phyloP scores from a whole-genome alignment of 1,140 invertebrate genomes.

The Plodia interpunctella region DNA sequence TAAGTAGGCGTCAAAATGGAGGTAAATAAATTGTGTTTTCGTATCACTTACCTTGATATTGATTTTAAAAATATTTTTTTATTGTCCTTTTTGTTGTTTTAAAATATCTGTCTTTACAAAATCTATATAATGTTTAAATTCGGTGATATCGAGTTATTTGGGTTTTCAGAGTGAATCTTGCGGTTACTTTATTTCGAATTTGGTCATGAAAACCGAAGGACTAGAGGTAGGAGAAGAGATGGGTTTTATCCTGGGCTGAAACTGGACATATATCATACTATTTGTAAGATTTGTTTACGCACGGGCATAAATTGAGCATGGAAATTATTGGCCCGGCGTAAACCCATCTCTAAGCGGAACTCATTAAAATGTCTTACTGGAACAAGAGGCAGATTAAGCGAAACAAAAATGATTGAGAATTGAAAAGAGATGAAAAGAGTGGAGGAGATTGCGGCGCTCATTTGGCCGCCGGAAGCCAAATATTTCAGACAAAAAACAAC shows the following conservation, averaged over 20 bases:
- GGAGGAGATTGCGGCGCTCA: conserved; percentile 33
- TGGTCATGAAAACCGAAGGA: too few species aligned
- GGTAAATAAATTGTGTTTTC: conserved; percentile 7
- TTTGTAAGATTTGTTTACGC: too few species aligned
- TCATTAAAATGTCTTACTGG: conserved; percentile 15
- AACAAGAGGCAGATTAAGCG: conserved; percentile 9
- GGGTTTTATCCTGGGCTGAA: too few species aligned
- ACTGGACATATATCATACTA: too few species aligned
- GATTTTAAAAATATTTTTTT: conserved; percentile 11
- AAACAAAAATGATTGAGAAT: conserved; percentile 19
- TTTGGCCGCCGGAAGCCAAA: conserved; percentile 34
- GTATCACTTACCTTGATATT: neutral
- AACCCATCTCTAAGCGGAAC: conserved; percentile 1
- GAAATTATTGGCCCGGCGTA: neutral
- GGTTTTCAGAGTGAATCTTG: too few species aligned
- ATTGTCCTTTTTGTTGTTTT: too few species aligned
- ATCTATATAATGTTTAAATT: too few species aligned
- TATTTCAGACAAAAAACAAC: conserved; percentile 42
- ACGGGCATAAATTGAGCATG: neutral
- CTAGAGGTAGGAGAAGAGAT: too few species aligned
- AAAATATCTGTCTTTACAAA: too few species aligned
- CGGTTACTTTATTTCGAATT: too few species aligned
- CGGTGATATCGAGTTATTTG: too few species aligned
- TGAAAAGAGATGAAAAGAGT: conserved; percentile 26
- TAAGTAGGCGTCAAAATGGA: conserved; percentile 17